Base-by-base conservation (phyloP, 2,797 vertebrate species). In the Eleutherodactylus coqui region DNA sequence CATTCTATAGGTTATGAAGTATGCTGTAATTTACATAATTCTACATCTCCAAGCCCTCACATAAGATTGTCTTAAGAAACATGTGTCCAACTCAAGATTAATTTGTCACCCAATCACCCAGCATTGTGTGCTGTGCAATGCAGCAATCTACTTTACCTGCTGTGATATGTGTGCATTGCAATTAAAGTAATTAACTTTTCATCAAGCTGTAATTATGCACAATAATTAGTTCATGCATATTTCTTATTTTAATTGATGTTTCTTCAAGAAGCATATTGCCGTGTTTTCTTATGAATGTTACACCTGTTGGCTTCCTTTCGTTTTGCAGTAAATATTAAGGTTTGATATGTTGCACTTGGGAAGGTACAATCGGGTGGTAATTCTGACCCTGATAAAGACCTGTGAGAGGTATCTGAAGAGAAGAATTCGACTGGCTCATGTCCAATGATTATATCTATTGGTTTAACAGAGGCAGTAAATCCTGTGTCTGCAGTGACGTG, bases 171-270 rank as follows among this genome's bases (percentile, higher is more conserved):
- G 62, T 84, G 82, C 76, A 75, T 49, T 75, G 86, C 86, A 87
- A 87, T 87, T 84, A 84, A 51, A 87, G 82, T 51, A 75, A 87
- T 87, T 79, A 87, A 84, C 82, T 75, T 84, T 79, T 84, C 82
- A 87, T 83, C 82, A 80, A 87, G 82, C 86, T 84, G 75, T 80
- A 87, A 87, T 87, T 87, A 87, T 58, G 76, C 86, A 84, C 67
- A 80, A 77, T 84, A 87, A 87, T 87, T 80, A 84, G 51, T 84
- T 67, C 76, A 79, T 79, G 69, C 67, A 84, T 84, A 83, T 79
- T 83, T 84, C 62, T 80, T 32, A 79, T 75, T 64, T 84, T 84
- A 84, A 84, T 79, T 87, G 86, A 84, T 84, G 67, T 64, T 87
- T 84, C 67, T 75, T 75, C 67, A 51, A 75, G n/a, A 60, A 43